Conservation (phyloP, 2,888 invertebrate genomes). For the Acanthacorydalis orientalis region DNA sequence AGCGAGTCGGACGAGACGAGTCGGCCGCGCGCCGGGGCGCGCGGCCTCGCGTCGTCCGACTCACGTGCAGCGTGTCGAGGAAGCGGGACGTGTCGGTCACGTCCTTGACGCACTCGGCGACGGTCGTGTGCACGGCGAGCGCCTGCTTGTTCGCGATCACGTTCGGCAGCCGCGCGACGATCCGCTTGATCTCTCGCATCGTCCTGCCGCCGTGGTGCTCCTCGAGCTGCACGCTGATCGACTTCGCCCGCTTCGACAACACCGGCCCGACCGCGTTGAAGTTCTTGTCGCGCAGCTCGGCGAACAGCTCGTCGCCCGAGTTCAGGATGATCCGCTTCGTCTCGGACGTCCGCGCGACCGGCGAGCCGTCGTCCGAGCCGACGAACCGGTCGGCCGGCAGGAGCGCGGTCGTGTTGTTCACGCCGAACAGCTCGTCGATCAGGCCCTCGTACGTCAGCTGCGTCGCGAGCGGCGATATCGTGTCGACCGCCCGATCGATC, state of each 20-base stretch:
- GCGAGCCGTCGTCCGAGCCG: conserved; percentile 44
- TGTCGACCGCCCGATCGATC: conserved; percentile 80
- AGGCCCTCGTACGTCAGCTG: conserved; percentile 96
- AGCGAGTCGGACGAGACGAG: too few relatives aligned
- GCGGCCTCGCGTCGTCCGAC: background rate
- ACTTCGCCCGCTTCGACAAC: conserved; percentile 71
- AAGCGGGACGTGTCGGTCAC: conserved; percentile 30
- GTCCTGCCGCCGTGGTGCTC: conserved; percentile 73
- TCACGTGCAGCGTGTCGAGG: conserved; percentile 4
- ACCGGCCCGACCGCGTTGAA: conserved; percentile 79
- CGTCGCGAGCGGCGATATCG: conserved; percentile 79
- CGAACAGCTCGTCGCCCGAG: conserved; percentile 76
- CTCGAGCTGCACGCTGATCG: conserved; percentile 70
- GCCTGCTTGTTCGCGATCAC: conserved; percentile 76
- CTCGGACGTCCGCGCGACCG: conserved; percentile 36
- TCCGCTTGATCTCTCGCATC: conserved; percentile 88
- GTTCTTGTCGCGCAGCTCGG: conserved; percentile 81
- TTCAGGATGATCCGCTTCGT: conserved; percentile 59
- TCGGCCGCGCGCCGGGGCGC: too few relatives aligned
- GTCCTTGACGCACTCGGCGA: conserved; percentile 88
- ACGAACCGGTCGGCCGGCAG: conserved; percentile 76
- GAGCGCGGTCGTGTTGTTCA: conserved; percentile 62
- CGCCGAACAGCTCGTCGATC: conserved; percentile 87
- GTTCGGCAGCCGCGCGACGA: conserved; percentile 77
- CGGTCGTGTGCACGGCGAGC: conserved; percentile 74